Conservation (phyloP, 2,888 invertebrate genomes). For the Euzophera pinguis region DNA sequence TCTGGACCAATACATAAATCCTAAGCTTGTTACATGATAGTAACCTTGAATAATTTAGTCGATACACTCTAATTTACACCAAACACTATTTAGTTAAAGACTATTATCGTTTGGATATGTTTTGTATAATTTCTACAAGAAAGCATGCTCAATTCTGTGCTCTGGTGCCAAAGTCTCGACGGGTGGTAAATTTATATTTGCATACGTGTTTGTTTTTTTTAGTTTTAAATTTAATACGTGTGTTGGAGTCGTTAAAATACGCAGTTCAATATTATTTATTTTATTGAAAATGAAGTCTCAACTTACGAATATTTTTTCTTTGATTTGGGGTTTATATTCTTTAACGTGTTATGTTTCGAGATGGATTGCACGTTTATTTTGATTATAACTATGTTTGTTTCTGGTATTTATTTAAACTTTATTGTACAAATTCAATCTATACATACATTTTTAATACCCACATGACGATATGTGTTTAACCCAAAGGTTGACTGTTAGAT, state of each 20-base stretch:
- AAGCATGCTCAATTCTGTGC: too few species aligned
- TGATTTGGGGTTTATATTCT: not conserved
- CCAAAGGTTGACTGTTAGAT: too few species aligned
- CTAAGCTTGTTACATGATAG: slow-evolving; percentile 41
- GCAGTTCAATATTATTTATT: not conserved
- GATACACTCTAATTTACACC: slow-evolving; percentile 27
- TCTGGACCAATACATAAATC: slow-evolving; percentile 42
- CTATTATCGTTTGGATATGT: slow-evolving; percentile 16
- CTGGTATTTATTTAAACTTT: too few species aligned
- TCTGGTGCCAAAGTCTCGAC: slow-evolving; percentile 57
- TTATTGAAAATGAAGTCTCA: not conserved
- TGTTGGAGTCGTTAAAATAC: slow-evolving; percentile 22
- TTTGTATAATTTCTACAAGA: slow-evolving; percentile 24
- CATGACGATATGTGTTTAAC: too few species aligned
- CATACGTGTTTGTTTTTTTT: slow-evolving; percentile 65
- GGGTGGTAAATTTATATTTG: slow-evolving; percentile 66
- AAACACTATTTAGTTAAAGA: slow-evolving; percentile 20
- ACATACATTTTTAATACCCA: too few species aligned
- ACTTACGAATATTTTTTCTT: not conserved
- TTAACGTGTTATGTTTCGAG: not conserved
- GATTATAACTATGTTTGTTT: too few species aligned
- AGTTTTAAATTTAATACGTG: slow-evolving; percentile 54
- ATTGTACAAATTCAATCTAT: too few species aligned
- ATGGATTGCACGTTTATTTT: too few species aligned
- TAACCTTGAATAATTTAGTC: slow-evolving; percentile 37